These are phyloP conservation scores for Cataglyphis altisquamis DNA, from an alignment of 2,888 invertebrate genomes.

Conservation along the genomic window DNA sequence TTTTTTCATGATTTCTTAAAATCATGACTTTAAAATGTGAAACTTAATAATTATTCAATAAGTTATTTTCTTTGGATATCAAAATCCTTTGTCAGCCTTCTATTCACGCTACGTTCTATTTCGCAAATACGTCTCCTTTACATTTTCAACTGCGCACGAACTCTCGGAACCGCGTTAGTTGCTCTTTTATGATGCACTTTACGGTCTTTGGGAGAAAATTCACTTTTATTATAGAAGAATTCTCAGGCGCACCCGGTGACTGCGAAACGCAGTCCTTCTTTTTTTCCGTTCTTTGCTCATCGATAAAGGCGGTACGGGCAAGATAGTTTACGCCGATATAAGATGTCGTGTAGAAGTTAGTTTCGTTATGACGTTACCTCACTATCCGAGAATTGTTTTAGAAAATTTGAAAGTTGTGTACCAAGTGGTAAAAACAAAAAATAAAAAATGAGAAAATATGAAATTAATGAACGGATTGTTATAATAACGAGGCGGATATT, in stretches of 20 bases:
- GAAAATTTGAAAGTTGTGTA: slow-evolving; percentile 14
- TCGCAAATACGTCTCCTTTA: slow-evolving; percentile 20
- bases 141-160: slow-evolving; percentile 57
- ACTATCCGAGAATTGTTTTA: not conserved
- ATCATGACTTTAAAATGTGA: not conserved
- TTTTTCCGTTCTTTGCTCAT: slow-evolving; percentile 56
- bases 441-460: slow-evolving; percentile 36
- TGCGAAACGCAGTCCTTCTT: slow-evolving; percentile 45
- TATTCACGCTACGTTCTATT: slow-evolving; percentile 38
- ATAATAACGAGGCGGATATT: slow-evolving; percentile 18
- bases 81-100: slow-evolving; percentile 9
- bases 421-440: slow-evolving; percentile 2
- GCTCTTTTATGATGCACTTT: slow-evolving; percentile 80
- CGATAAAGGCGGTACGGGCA: slow-evolving; percentile 57
- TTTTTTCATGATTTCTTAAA: not conserved
- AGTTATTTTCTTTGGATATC: slow-evolving; percentile 12
- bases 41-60: slow-evolving; percentile 2
- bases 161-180: slow-evolving; percentile 77
- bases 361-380: slow-evolving; percentile 7
- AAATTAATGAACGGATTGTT: slow-evolving; percentile 46
- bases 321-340: slow-evolving; percentile 27
- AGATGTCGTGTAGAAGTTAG: slow-evolving; percentile 9
- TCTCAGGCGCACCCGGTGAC: slow-evolving; percentile 61
- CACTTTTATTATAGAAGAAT: slow-evolving; percentile 73
- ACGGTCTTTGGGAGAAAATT: slow-evolving; percentile 77